Base-by-base conservation (phyloP, 2,113 vertebrate genomes). In the Elephas maximus region DNA sequence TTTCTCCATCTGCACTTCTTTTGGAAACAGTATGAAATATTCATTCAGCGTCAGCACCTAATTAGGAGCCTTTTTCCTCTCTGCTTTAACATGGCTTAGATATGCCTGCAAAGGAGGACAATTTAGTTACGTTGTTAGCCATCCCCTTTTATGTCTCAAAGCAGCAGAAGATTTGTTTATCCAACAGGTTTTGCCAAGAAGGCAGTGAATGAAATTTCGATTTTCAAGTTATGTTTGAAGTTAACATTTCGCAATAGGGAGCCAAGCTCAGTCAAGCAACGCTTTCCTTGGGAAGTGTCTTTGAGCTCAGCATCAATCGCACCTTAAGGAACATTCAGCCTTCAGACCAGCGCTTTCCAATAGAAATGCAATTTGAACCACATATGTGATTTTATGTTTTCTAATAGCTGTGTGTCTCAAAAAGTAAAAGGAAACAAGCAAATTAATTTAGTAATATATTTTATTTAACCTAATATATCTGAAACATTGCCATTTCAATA, bases 181-280 rank as follows among this genome's bases (percentile, higher is more conserved):
- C 81, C 69, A 92, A 91, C 30, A 94, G 62, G 95, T 97, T 96
- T 96, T 96, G 62, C 93, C 82, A 93, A 96, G 88, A 90, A 80
- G 63, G 83, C 88, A 94, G 93, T 96, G 92, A 97, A 96, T 98
- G 94, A 96, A 96, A 96, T 97, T 97, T 97, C 60, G 74, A 51
- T 94, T 97, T 95, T 92, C 82, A 80, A 95, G 74, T 86, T 86
- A 77, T 67, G 67, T 96, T 97, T 97, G 96, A 94, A 97, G 94
- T 93, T 95, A 90, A 83, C 74, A 53, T 97, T 96, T 97, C 60
- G 60, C 80, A n/a, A 94, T 51, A 88, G 85, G 76, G 62, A 96
- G 74, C 88, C 95, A 97, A 95, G 57, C 45, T 96, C 82, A 86
- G 44, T 94, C 95, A 96, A 97, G 79, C 95, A 96, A 96, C 87